A percentile compares a stretch with the other conserved stretches of the same genome.
phyloP scores from a whole-genome alignment of 1,140 invertebrate species.

The Nilaparvata lugens region DNA sequence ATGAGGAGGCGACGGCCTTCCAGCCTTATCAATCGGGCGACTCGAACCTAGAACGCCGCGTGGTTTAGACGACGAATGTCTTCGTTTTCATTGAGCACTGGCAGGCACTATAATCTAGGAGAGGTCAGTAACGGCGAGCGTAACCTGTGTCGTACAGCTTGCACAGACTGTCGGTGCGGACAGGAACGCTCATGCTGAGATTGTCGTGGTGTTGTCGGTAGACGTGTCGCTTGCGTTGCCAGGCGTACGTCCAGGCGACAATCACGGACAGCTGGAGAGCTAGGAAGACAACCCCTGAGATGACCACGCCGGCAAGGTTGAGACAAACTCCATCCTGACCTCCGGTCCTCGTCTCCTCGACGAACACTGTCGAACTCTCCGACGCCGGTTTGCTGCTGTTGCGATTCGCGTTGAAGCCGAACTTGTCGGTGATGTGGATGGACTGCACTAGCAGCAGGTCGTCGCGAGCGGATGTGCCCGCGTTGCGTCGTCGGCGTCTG shows the following conservation, averaged over 20 bases:
- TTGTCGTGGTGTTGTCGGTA: slow-evolving; percentile 33
- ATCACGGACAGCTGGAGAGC: slow-evolving; percentile 72
- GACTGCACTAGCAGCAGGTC: slow-evolving; percentile 80
- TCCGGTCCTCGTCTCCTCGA: slow-evolving; percentile 41
- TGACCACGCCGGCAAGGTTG: slow-evolving; percentile 59
- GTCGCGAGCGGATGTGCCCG: slow-evolving; percentile 45
- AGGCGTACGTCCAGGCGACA: slow-evolving; percentile 72
- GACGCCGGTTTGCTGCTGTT: slow-evolving; percentile 29
- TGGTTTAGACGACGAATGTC: no score
- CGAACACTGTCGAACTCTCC: slow-evolving; percentile 40
- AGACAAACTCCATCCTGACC: slow-evolving; percentile 53
- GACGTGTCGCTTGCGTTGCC: slow-evolving; percentile 50
- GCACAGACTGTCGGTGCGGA: slow-evolving; percentile 66
- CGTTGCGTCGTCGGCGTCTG: slow-evolving; percentile 48
- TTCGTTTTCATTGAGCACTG: no score
- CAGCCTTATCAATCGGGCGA: no score
- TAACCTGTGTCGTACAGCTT: slow-evolving; percentile 79
- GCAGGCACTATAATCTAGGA: not conserved
- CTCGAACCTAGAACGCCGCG: no score
- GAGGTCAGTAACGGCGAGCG: slow-evolving; percentile 65
- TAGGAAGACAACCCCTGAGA: slow-evolving; percentile 72
- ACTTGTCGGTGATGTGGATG: slow-evolving; percentile 88
- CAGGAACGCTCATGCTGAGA: slow-evolving; percentile 29
- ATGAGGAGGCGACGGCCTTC: no score
- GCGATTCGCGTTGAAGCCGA: slow-evolving; percentile 59